Percentiles rank a stretch among this genome's conserved stretches.
Evolutionary conservation across 2,888 invertebrate species (phyloP).

Genomic region (Metacarcinus magister): DNA sequence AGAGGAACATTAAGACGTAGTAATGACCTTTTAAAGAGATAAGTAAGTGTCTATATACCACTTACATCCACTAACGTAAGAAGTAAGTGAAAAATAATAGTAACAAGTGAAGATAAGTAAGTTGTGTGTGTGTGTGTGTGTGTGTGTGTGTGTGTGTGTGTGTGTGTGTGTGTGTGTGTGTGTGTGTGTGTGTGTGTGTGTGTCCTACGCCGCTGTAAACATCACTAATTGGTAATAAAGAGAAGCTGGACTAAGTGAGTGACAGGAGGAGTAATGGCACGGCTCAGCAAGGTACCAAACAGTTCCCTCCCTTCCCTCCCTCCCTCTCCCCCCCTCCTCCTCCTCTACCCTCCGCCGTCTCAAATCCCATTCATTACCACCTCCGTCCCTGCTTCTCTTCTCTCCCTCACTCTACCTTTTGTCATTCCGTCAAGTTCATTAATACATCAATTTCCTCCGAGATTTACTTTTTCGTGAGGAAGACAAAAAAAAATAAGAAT

Average conservation of each 20-base stretch:
- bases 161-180: slow-evolving; percentile 54
- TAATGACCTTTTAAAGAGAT: too few species aligned
- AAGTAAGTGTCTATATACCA: too few species aligned
- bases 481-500: too few species aligned
- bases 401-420: neutral
- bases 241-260: neutral
- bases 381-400: neutral
- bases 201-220: neutral
- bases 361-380: slow-evolving; percentile 22
- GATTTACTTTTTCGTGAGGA: too few species aligned
- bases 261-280: neutral
- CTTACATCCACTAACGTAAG: too few species aligned
- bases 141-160: slow-evolving; percentile 38
- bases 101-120: too few species aligned
- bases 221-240: neutral
- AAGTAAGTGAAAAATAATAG: too few species aligned
- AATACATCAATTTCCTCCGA: too few species aligned
- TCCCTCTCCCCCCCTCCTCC: neutral
- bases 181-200: slow-evolving; percentile 48
- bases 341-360: neutral
- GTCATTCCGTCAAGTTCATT: neutral
- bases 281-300: neutral
- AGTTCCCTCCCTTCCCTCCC: neutral
- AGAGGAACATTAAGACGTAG: too few species aligned
- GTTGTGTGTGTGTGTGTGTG: slow-evolving; percentile 34